Evolutionary conservation across 2,113 vertebrate species (phyloP).

Genomic region (Platycercus adscitus): DNA sequence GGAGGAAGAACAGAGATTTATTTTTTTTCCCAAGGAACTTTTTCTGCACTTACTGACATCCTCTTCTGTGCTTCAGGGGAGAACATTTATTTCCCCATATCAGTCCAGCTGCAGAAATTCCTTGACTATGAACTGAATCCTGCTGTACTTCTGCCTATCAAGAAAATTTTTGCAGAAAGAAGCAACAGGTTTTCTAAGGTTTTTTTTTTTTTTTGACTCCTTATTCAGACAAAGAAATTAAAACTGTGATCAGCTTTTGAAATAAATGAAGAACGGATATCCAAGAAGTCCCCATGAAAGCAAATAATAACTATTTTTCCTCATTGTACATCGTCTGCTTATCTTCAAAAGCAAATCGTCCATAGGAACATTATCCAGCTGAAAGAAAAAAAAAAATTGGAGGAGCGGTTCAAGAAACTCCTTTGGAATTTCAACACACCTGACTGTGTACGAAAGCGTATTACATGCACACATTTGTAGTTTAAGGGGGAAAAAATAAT

Average conservation of each 20-base stretch:
- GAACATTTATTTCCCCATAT: neutral
- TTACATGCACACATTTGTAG: neutral
- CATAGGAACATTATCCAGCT: neutral
- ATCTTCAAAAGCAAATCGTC: neutral
- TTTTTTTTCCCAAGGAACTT: neutral
- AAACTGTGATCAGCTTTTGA: neutral
- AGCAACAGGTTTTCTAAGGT: neutral
- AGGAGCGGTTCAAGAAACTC: neutral
- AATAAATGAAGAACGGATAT: neutral
- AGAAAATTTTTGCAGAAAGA: neutral
- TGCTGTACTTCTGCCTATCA: neutral
- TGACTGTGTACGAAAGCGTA: neutral
- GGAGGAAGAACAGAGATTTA: neutral
- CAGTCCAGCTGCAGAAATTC: neutral
- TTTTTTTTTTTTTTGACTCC: neutral
- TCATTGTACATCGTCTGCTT: neutral
- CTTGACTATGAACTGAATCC: neutral
- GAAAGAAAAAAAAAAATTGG: neutral
- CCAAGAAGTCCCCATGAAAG: neutral
- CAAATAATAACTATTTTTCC: neutral
- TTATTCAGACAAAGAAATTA: neutral
- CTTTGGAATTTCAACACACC: neutral
- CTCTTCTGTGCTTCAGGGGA: neutral
- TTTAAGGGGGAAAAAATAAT: neutral
- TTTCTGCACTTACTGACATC: neutral